Conservation (phyloP, 2,888 invertebrate species). For the Ganaspis brasiliensis region DNA sequence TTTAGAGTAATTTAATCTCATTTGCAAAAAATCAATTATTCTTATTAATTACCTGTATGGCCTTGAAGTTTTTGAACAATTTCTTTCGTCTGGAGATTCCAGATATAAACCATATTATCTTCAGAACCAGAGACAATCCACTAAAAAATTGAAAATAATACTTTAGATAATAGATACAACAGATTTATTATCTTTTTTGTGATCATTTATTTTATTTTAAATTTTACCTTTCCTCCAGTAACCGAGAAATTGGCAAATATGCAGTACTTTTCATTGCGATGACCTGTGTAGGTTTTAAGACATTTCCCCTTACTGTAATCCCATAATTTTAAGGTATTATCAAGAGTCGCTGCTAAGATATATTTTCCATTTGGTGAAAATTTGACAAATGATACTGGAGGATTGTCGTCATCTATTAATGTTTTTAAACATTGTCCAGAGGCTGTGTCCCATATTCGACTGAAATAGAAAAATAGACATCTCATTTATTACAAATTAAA, state of each 20-base stretch:
- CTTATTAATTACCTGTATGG: constrained; percentile 89
- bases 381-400: constrained; percentile 99
- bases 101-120: constrained; percentile 99
- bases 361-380: constrained; percentile 99
- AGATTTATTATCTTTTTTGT: no score
- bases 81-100: constrained; percentile 99
- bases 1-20: no score
- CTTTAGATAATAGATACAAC: no score
- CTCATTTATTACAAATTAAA: no score
- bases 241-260: constrained; percentile 99
- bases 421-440: constrained; percentile 99
- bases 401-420: constrained; percentile 99
- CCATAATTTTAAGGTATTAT: constrained; percentile 99
- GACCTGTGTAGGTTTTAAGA: constrained; percentile 98
- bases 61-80: constrained; percentile 98
- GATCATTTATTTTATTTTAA: constrained; percentile 27
- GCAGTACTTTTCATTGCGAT: constrained; percentile 99
- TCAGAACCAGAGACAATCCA: constrained; percentile 99
- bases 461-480: constrained; percentile 78
- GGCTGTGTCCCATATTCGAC: constrained; percentile 99
- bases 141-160: no score
- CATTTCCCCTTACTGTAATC: constrained; percentile 99
- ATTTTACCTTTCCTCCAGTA: constrained; percentile 96
- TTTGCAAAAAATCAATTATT: neutral
- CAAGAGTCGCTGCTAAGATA: constrained; percentile 98